Conservation (phyloP, 2,797 vertebrate genomes). For the Coreius guichenoti region DNA sequence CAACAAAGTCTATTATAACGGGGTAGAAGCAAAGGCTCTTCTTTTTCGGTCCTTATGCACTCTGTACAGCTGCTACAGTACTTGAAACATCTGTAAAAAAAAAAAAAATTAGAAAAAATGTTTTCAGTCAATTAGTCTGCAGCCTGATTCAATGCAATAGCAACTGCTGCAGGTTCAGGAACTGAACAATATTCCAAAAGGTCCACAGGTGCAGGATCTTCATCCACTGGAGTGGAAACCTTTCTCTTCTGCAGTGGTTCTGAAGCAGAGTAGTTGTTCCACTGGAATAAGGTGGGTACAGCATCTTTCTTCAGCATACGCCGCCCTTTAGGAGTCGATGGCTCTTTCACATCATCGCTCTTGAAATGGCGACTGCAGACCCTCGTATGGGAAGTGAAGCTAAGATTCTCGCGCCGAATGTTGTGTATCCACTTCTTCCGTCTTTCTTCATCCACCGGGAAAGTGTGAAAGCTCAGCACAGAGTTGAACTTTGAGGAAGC, state of each 20-base stretch:
- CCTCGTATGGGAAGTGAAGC: not conserved
- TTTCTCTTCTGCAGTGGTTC: not conserved
- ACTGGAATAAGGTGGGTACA: not conserved
- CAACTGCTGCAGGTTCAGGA: not conserved
- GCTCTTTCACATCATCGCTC: conserved; percentile 2
- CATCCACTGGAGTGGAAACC: not conserved
- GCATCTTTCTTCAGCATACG: not conserved
- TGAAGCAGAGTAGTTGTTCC: not conserved
- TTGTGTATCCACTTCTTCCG: not conserved
- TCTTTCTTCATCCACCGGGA: not conserved
- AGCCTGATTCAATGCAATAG: not conserved
- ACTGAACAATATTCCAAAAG: not conserved
- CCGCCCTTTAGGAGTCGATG: not conserved
- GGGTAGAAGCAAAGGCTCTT: not conserved
- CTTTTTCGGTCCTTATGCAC: conserved; percentile 40
- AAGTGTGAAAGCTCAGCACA: conserved; percentile 23
- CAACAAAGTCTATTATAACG: conserved; percentile 31
- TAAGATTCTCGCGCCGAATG: not conserved
- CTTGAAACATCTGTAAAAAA: conserved; percentile 57
- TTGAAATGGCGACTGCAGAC: conserved; percentile 20
- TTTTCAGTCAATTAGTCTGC: not conserved
- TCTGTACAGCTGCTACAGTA: conserved; percentile 55
- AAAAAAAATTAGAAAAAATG: not conserved
- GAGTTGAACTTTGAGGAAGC: conserved; percentile 34
- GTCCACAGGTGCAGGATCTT: not conserved